These are phyloP conservation scores for Poeciliopsis turneri DNA, from an alignment of 2,797 vertebrate species.

Conservation along the genomic window DNA sequence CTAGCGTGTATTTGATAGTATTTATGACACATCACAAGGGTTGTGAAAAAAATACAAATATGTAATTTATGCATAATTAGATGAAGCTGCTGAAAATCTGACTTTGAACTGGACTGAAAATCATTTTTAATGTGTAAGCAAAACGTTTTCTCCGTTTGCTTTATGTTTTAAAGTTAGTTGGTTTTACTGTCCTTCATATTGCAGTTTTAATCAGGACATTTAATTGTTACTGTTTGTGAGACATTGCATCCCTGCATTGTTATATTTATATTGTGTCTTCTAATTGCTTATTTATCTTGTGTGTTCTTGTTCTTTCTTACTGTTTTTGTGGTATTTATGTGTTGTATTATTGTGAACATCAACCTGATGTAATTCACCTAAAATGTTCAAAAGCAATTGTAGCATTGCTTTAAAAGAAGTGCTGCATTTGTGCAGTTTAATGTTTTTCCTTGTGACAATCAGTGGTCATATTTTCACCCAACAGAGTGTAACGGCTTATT, in stretches of 20 bases:
- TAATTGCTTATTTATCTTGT: not conserved
- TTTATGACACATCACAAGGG: not conserved
- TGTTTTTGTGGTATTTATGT: not conserved
- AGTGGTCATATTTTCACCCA: slow-evolving; percentile 11
- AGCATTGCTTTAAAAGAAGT: not conserved
- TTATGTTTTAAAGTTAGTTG: not conserved
- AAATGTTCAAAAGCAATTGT: not conserved
- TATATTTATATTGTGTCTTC: not conserved
- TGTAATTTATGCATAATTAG: not conserved
- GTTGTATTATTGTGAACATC: not conserved
- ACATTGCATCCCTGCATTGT: not conserved
- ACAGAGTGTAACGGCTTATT: not conserved
- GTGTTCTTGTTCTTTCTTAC: not conserved
- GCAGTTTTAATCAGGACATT: not conserved
- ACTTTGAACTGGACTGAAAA: not conserved
- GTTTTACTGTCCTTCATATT: not conserved
- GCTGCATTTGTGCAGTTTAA: not conserved
- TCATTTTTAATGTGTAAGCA: not conserved
- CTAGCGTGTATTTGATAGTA: not conserved
- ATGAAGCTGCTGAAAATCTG: not conserved
- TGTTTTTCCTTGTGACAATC: slow-evolving; percentile 54
- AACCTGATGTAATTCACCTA: not conserved
- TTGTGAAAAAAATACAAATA: not conserved
- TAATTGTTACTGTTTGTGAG: not conserved
- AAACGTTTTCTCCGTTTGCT: not conserved